Percentiles rank a stretch among this genome's conserved stretches.
Evolutionary conservation across 2,888 invertebrate species (phyloP).

Genomic region (Nomada flava): DNA sequence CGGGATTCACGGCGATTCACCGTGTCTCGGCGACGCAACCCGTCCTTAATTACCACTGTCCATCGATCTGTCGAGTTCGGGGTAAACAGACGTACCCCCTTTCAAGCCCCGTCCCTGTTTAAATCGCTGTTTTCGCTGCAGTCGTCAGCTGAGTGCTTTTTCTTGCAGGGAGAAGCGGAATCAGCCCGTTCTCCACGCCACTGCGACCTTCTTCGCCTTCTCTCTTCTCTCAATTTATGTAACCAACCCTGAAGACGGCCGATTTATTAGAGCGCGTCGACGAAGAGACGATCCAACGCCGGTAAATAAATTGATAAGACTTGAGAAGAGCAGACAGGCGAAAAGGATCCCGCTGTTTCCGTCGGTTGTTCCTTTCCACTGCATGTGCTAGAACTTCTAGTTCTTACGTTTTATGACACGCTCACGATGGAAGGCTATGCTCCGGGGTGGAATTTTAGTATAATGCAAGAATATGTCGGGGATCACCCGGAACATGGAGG

Average conservation of each 20-base stretch:
- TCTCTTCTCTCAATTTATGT: conserved; percentile 33
- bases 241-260: conserved; percentile 34
- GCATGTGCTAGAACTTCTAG: no score
- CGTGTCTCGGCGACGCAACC: background rate
- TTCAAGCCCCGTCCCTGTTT: background rate
- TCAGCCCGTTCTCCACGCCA: conserved; percentile 4
- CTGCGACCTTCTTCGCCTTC: background rate
- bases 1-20: background rate
- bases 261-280: conserved; percentile 42
- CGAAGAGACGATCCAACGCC: conserved; percentile 24
- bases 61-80: conserved; percentile 16
- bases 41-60: conserved; percentile 13
- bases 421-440: no score
- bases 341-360: conserved; percentile 3
- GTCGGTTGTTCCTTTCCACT: background rate
- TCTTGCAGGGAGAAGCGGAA: conserved; percentile 39
- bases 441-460: no score
- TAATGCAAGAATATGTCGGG: no score
- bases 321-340: background rate
- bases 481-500: no score
- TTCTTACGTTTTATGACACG: no score
- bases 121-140: conserved; percentile 3
- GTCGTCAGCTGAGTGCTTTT: conserved; percentile 51
- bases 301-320: conserved; percentile 45
- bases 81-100: background rate